Conservation (phyloP, 2,797 vertebrate species). For the Strix occidentalis region DNA sequence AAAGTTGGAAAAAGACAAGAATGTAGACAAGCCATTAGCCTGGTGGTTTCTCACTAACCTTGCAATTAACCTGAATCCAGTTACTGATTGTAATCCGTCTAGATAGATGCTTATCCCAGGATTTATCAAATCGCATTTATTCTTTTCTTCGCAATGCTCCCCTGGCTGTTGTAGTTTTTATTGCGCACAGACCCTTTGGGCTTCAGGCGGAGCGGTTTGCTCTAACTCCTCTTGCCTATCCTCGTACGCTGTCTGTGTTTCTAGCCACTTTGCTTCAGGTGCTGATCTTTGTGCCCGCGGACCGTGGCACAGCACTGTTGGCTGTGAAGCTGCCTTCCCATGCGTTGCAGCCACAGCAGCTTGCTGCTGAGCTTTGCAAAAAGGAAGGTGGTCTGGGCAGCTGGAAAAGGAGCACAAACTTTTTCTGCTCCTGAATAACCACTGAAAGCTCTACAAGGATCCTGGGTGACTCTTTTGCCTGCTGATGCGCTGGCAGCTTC, state of each 20-base stretch:
- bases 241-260: fast-evolving
- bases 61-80: slow-evolving; percentile 8
- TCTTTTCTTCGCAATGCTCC: not conserved
- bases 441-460: not conserved
- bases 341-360: not conserved
- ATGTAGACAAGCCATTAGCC: not conserved
- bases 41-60: not conserved
- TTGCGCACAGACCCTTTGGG: fast-evolving
- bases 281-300: not conserved
- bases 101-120: not conserved
- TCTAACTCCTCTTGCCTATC: not conserved
- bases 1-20: not conserved
- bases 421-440: not conserved
- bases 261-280: fast-evolving
- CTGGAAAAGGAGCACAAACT: not conserved
- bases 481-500: not conserved
- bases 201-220: not conserved
- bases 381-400: not conserved
- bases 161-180: not conserved
- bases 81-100: not conserved
- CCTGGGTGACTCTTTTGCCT: not conserved
- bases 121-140: not conserved
- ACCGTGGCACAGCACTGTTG: fast-evolving
- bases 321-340: not conserved
- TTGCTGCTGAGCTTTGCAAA: not conserved